Base-by-base conservation (phyloP, 2,113 vertebrate genomes). In the Scomber japonicus region DNA sequence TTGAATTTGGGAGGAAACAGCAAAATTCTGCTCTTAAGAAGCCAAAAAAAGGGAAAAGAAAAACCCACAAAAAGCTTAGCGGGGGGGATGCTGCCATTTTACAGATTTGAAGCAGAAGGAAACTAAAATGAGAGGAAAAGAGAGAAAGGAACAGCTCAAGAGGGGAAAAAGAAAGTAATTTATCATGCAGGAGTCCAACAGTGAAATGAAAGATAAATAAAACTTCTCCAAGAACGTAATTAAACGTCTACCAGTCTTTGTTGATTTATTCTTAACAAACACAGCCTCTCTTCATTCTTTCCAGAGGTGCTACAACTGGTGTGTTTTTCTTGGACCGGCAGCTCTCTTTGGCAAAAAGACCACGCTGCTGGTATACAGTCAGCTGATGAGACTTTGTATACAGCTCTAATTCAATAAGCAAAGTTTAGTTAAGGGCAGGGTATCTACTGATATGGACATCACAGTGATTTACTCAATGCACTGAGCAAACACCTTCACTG, bases 211-310 rank as follows among this genome's bases (percentile, higher is more conserved):
- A 89, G 78, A 86, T 86, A 90, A 91, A 92, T 87, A 88, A 78
- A 89, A 92, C 86, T 78, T 85, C 75, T 84, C 62, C 79, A 11
- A 80, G 89, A 92, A 92, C 75, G 61, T 84, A 91, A 92, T 91
- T 89, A 92, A 92, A 90, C n/a, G 68, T 91, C 89, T 79, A 87
- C 88, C 89, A 85, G 77, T 81, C 80, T 79, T 74, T 83, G 86
- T 90, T 93, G 93, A 93, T 94, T 91, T 89, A 91, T 88, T 87
- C 88, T 84, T 91, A 86, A 91, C 89, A 93, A 93, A 94, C 76
- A 91, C 56, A 55, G 85, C 78, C 68, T 66, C 78, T 21, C 59
- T 88, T 80, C 60, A 87, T 82, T 93, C 85, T 91, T 91, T 93
- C 91, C 91, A 77, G 83, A 90, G 86, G 92, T 93, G 89, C 85